Evolutionary conservation across 2,113 vertebrate species (phyloP).

Genomic region (Passer montanus): DNA sequence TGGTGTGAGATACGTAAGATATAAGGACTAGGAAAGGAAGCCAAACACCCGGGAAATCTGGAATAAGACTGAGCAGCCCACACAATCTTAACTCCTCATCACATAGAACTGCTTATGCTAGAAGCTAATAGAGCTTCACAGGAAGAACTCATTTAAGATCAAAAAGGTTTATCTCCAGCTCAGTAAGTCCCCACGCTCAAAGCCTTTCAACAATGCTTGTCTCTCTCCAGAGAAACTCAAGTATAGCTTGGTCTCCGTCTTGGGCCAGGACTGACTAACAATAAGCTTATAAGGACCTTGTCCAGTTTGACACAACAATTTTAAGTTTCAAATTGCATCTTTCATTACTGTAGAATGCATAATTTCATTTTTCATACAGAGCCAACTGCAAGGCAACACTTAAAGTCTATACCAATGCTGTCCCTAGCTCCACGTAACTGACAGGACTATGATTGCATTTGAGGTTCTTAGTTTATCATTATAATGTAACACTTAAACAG

Average conservation of each 20-base stretch:
- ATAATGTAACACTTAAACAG: rapidly evolving
- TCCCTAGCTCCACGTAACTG: background rate
- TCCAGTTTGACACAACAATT: background rate
- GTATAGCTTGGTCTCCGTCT: background rate
- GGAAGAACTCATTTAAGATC: background rate
- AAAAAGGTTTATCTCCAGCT: background rate
- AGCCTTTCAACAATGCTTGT: background rate
- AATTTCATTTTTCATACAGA: background rate
- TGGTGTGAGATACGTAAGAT: background rate
- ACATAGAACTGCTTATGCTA: background rate
- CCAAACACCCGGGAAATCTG: background rate
- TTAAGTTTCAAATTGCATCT: background rate
- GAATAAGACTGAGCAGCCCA: background rate
- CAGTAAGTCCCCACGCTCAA: background rate
- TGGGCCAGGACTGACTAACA: background rate
- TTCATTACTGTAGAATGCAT: background rate
- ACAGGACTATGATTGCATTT: rapidly evolving
- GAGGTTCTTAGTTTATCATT: background rate
- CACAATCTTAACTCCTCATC: background rate
- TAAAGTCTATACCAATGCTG: background rate
- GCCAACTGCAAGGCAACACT: background rate
- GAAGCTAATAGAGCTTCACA: background rate
- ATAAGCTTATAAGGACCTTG: background rate
- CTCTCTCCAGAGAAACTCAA: background rate
- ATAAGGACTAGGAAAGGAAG: background rate